phyloP scores from a whole-genome alignment of 2,888 invertebrate species.

The Oscheius sp. region DNA sequence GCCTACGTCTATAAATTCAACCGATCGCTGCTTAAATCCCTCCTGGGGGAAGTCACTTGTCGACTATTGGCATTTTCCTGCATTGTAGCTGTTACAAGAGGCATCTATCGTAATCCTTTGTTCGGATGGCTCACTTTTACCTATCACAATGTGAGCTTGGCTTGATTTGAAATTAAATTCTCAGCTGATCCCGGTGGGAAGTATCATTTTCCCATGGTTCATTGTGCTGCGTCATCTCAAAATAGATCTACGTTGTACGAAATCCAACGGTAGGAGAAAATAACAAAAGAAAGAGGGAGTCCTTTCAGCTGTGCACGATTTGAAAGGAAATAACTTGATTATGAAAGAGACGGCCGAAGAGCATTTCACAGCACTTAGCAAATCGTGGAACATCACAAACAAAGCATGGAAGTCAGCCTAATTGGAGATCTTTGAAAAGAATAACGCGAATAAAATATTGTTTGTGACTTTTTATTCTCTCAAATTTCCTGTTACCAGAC shows the following conservation, averaged over 20 bases:
- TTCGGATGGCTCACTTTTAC: slow-evolving; percentile 4
- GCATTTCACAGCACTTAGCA: neutral
- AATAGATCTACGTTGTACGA: neutral
- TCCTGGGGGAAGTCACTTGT: slow-evolving; percentile 1
- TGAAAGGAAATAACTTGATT: neutral
- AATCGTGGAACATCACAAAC: neutral
- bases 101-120: neutral
- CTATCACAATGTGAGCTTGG: neutral
- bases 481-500: too few species aligned
- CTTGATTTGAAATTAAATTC: neutral
- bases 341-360: neutral
- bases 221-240: slow-evolving; percentile 18
- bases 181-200: slow-evolving; percentile 13
- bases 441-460: too few species aligned
- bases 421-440: too few species aligned
- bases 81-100: neutral
- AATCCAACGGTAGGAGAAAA: neutral
- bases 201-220: slow-evolving; percentile 9
- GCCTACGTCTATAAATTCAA: slow-evolving; percentile 7
- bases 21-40: slow-evolving; percentile 1
- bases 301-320: slow-evolving; percentile 2
- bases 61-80: neutral
- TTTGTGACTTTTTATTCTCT: too few species aligned
- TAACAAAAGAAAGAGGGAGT: neutral
- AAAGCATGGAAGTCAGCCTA: too few species aligned